Evolutionary conservation across 2,113 vertebrate species (phyloP).

Genomic region (Cyphotilapia sp.): DNA sequence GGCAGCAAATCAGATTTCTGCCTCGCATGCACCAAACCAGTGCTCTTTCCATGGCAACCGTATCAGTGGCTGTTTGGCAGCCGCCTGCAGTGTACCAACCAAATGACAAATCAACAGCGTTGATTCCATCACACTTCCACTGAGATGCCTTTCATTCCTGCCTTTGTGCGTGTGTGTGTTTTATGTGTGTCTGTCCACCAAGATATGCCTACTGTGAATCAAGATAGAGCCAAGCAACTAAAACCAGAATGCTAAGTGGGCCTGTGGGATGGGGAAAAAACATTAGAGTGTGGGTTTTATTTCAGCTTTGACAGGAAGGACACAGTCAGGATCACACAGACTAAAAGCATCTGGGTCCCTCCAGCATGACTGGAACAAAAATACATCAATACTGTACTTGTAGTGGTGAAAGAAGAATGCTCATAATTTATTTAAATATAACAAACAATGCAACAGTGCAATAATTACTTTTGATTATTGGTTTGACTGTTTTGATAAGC

Average conservation of each 20-base stretch:
- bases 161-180: background rate
- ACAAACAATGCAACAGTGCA: background rate
- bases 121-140: conserved; percentile 45
- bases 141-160: conserved; percentile 24
- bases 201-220: conserved; percentile 6
- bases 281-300: background rate
- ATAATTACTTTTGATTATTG: background rate
- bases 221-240: background rate
- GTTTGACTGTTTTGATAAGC: background rate
- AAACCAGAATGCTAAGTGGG: conserved; percentile 18
- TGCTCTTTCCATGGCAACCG: conserved; percentile 56
- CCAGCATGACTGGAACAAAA: background rate
- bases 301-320: background rate
- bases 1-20: conserved; percentile 46
- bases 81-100: conserved; percentile 17
- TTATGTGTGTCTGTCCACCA: background rate
- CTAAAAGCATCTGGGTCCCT: background rate
- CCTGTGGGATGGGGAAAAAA: background rate
- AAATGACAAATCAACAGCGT: conserved; percentile 51
- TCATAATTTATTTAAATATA: background rate
- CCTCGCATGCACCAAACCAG: conserved; percentile 27
- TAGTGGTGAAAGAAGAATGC: background rate
- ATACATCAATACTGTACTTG: background rate
- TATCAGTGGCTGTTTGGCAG: conserved; percentile 54
- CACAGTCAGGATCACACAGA: background rate